phyloP scores from a whole-genome alignment of 2,888 invertebrate species.

The Acleris emargana region DNA sequence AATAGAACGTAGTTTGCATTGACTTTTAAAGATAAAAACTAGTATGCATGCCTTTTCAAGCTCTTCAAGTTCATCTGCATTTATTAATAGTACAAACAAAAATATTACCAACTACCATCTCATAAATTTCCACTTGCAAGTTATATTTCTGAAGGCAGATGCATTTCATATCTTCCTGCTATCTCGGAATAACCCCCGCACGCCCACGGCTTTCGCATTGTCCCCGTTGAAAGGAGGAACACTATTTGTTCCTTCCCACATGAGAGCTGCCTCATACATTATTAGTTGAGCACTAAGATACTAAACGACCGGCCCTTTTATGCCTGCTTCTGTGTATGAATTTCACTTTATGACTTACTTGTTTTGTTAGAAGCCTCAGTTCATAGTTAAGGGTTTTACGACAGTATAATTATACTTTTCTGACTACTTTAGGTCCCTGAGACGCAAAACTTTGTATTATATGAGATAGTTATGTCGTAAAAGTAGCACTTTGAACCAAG shows the following conservation, averaged over 20 bases:
- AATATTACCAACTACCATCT: too few species aligned
- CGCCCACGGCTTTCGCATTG: slow-evolving; percentile 47
- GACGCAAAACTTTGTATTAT: too few species aligned
- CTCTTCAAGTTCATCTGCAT: too few species aligned
- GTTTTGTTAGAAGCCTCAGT: neutral
- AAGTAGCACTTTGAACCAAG: too few species aligned
- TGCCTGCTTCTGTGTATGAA: slow-evolving; percentile 9
- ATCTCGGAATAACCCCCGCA: slow-evolving; percentile 36
- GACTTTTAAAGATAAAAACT: too few species aligned
- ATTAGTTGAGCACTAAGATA: slow-evolving; percentile 40
- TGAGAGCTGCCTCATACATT: slow-evolving; percentile 45
- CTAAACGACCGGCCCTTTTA: slow-evolving; percentile 31
- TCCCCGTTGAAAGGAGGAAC: slow-evolving; percentile 46
- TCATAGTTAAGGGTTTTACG: neutral
- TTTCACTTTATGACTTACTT: slow-evolving; percentile 14
- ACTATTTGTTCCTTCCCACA: slow-evolving; percentile 47
- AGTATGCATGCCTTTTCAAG: too few species aligned
- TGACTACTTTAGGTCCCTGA: too few species aligned
- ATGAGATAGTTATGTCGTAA: too few species aligned
- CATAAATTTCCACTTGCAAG: too few species aligned
- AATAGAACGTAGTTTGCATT: too few species aligned
- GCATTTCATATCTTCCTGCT: slow-evolving; percentile 1
- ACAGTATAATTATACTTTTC: neutral
- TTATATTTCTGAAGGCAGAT: too few species aligned
- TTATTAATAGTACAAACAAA: too few species aligned